Base-by-base conservation (phyloP, 1,140 invertebrate genomes). In the Tetraneura akinire region DNA sequence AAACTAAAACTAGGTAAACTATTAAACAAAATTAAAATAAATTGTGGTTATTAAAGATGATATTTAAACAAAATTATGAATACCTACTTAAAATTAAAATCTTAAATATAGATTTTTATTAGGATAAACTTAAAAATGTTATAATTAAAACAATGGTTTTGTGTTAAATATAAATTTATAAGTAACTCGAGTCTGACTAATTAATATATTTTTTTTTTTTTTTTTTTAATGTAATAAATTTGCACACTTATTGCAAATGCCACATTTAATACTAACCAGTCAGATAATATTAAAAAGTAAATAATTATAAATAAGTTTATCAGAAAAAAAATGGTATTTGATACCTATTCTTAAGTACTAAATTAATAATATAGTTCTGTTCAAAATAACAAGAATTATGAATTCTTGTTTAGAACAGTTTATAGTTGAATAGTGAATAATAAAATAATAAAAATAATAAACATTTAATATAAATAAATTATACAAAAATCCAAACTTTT, bases 251-350 rank as follows among this genome's bases (percentile, higher is more conserved):
- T 45, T n/a, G 13, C 37, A 32, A 14, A 32, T 45, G 4, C 37
- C 14, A 45, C 13, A 14, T 62, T 45, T 45, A 68, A 45, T 45
- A 68, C 21, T 68, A 68, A 68, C 66, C 66, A 68, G 66, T 68
- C 66, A 26, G 23, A 14, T 68, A 68, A 47, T 68, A 47, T 68
- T 47, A 68, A n/a, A 47, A 68, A 23, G 26, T 47, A 68, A 11
- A 68, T 47, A 47, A 47, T 68, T 14, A 47, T 47, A 8, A n/a
- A n/a, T n/a, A n/a, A n/a, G n/a, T n/a, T 26, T 23, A 68, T 47
- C n/a, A 68, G 45, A 68, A 68, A 68, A 68, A 68, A 68, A 47
- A 37, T 4, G 32, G 32, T 68, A 47, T 68, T n/a, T 16, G 3
- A 16, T 47, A 47, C 47, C 23, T 47, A 68, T 47, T 37, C 3